Evolutionary conservation across 92 coral and sea anemone species (phyloP).

Genomic region (Porites divaricata): DNA sequence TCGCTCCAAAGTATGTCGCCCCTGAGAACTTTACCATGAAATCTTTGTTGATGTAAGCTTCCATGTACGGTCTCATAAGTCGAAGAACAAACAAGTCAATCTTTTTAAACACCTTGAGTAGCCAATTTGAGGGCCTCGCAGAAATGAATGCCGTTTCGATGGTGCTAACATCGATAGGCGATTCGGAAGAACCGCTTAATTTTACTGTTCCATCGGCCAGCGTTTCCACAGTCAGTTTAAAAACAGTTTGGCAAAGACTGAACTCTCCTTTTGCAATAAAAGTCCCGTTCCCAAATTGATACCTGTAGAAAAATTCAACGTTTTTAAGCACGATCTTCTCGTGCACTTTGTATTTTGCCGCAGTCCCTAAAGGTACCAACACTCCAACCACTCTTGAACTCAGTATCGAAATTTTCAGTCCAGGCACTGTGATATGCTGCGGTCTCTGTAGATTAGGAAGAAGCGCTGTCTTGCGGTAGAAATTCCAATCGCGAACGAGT

Average conservation of each 20-base stretch:
- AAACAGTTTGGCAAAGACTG: conserved; percentile 81
- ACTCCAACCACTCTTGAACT: conserved; percentile 51
- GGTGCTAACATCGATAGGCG: conserved; percentile 85
- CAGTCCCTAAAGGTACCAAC: conserved; percentile 78
- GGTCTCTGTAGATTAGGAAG: conserved; percentile 72
- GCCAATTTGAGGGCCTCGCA: conserved; percentile 49
- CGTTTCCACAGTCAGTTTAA: conserved; percentile 67
- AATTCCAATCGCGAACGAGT: conserved; percentile 68
- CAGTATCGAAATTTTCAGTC: conserved; percentile 53
- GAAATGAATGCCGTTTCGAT: conserved; percentile 81
- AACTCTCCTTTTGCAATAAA: conserved; percentile 85
- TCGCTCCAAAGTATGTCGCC: conserved; percentile 62
- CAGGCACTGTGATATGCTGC: conserved; percentile 51
- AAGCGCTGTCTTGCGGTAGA: conserved; percentile 48
- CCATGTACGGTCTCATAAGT: conserved; percentile 75
- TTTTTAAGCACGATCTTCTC: conserved; percentile 70
- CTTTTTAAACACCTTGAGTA: conserved; percentile 60
- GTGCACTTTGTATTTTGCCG: conserved; percentile 73
- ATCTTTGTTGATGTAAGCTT: conserved; percentile 71
- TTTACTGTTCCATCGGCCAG: conserved; percentile 63
- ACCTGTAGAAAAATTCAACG: conserved; percentile 82
- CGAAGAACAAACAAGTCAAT: conserved; percentile 77
- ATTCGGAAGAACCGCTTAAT: conserved; percentile 70
- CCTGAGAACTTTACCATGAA: conserved; percentile 86
- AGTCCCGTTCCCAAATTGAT: conserved; percentile 67